These are phyloP conservation scores for Lithodes maja DNA, from an alignment of 2,888 invertebrate species.

Conservation along the genomic window DNA sequence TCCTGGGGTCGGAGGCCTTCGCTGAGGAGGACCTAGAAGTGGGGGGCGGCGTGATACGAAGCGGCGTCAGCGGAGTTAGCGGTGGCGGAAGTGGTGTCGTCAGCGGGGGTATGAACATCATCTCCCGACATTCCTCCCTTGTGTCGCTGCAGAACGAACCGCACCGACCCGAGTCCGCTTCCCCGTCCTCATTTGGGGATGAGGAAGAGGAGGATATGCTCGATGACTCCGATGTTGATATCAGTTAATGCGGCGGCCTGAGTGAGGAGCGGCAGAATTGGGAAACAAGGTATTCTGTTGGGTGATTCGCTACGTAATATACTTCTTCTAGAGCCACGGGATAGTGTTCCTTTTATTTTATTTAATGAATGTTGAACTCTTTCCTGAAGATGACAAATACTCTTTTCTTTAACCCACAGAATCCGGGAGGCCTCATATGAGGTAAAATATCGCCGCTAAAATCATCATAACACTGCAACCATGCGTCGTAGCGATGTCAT, in stretches of 20 bases:
- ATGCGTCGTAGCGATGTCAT: too few species aligned
- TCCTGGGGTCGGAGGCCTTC: constrained; percentile 33
- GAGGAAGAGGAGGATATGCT: constrained; percentile 63
- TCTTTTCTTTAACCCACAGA: too few species aligned
- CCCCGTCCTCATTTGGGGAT: constrained; percentile 62
- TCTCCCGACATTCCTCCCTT: constrained; percentile 59
- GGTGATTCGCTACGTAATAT: neutral
- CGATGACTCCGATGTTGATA: constrained; percentile 61
- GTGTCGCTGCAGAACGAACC: constrained; percentile 59
- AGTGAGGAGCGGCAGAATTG: neutral
- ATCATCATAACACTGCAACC: too few species aligned
- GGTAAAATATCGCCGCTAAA: too few species aligned
- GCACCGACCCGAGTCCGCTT: constrained; percentile 60
- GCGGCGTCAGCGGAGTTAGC: neutral
- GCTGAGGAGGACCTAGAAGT: constrained; percentile 55
- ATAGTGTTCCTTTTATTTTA: too few species aligned
- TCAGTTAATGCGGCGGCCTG: constrained; percentile 46
- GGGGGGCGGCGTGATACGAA: neutral
- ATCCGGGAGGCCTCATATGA: too few species aligned
- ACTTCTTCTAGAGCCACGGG: too few species aligned
- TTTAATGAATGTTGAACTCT: too few species aligned
- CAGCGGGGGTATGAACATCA: constrained; percentile 35
- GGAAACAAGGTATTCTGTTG: neutral
- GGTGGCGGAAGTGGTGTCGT: constrained; percentile 28
- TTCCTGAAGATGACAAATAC: too few species aligned